These are phyloP conservation scores for Salvelinus fontinalis DNA, from an alignment of 2,113 vertebrate genomes.

Conservation along the genomic window DNA sequence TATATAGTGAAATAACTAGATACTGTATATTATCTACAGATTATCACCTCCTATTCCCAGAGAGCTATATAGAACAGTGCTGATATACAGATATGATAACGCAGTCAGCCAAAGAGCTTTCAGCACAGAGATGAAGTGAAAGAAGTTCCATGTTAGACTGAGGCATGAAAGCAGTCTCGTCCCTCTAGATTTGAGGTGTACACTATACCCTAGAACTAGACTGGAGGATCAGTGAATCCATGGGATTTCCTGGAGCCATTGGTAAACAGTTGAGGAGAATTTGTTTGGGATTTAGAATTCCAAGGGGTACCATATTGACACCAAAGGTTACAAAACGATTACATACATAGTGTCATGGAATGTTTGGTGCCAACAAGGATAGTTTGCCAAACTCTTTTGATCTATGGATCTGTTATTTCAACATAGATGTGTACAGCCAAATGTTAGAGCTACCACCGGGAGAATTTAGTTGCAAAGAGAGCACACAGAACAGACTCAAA, in stretches of 20 bases:
- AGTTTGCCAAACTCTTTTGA: not conserved
- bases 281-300: too few relatives aligned
- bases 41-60: slow-evolving; percentile 6
- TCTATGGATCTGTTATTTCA: not conserved
- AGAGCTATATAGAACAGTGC: not conserved
- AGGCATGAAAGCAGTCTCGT: slow-evolving; percentile 1
- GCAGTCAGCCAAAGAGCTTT: slow-evolving; percentile 7
- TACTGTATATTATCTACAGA: slow-evolving; percentile 3
- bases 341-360: too few relatives aligned
- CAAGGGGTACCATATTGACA: too few relatives aligned
- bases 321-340: too few relatives aligned
- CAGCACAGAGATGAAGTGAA: slow-evolving; percentile 16
- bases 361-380: not conserved
- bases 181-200: slow-evolving; percentile 1
- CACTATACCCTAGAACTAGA: not conserved
- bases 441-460: slow-evolving; percentile 11
- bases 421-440: not conserved
- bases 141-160: not conserved
- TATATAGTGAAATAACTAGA: not conserved
- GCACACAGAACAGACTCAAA: slow-evolving; percentile 16
- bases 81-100: not conserved
- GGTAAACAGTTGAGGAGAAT: too few relatives aligned
- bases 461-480: slow-evolving; percentile 9
- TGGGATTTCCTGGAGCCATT: not conserved
- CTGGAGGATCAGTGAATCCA: not conserved